A percentile compares a stretch with the other conserved stretches of the same genome.
Evolutionary conservation across 2,797 vertebrate species (phyloP).

Genomic region (Synanceia verrucosa): DNA sequence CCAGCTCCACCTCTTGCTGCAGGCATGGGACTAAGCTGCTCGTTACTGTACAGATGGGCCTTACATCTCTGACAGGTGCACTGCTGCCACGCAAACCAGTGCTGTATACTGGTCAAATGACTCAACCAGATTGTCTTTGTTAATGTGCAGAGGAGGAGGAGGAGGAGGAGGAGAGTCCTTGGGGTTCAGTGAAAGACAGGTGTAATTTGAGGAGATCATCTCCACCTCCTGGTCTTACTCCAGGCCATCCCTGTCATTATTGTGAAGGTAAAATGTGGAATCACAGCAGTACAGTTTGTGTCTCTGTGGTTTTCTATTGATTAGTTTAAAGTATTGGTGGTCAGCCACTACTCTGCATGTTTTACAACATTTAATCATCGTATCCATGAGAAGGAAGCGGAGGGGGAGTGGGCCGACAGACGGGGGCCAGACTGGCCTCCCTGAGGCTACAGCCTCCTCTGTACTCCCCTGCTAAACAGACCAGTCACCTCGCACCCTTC

Average conservation of each 20-base stretch:
- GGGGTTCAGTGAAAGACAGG: slow-evolving; percentile 33
- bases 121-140: slow-evolving; percentile 58
- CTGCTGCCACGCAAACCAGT: slow-evolving; percentile 37
- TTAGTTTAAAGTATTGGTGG: background rate
- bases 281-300: background rate
- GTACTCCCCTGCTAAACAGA: slow-evolving; percentile 34
- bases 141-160: slow-evolving; percentile 16
- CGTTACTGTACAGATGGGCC: slow-evolving; percentile 72
- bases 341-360: background rate
- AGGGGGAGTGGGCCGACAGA: slow-evolving; percentile 11
- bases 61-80: slow-evolving; percentile 72
- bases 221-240: slow-evolving; percentile 51
- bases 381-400: slow-evolving; percentile 8
- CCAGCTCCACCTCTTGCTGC: slow-evolving; percentile 64
- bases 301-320: background rate
- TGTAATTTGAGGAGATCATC: slow-evolving; percentile 65
- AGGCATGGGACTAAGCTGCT: slow-evolving; percentile 59
- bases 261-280: slow-evolving; percentile 15
- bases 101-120: slow-evolving; percentile 13
- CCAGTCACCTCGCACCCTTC: slow-evolving; percentile 45
- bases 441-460: slow-evolving; percentile 32
- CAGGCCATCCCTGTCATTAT: slow-evolving; percentile 30
- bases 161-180: slow-evolving; percentile 43
- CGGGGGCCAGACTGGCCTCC: slow-evolving; percentile 38
- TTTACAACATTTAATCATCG: slow-evolving; percentile 6